Base-by-base conservation (phyloP, 2,113 vertebrate species). In the Oryzias curvinotus region DNA sequence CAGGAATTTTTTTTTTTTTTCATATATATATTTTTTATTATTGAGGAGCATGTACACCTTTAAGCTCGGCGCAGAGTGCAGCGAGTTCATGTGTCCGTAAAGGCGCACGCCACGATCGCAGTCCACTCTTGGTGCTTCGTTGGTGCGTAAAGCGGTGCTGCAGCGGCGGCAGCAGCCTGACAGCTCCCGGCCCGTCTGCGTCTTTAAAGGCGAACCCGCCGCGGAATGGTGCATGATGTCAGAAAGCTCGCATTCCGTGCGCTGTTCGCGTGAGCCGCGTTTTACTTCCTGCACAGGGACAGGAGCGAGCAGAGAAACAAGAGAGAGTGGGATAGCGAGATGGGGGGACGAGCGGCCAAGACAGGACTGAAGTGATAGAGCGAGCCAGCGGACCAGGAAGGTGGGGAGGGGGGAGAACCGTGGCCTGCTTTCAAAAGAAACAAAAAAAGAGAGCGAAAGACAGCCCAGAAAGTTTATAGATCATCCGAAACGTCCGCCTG, bases 241-340 rank as follows among this genome's bases (percentile, higher is more conserved):
- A 89, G 87, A 74, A 77, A 62, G 81, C 84, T 62, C 52, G 75
- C 83, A 79, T 79, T 84, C 88, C 70, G 89, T 84, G 70, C 62
- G 79, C 77, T 68, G 87, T 88, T 79, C 89, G 79, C 85, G 88
- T 90, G 89, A 92, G 90, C 86, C 46, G 76, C 82, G 86, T 85
- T 90, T 44, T 90, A 92, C 92, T 93, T 93, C 91, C 91, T 92
- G 90, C 84, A 89, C 66, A 85, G 78, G 84, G 81, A 86, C 82
- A 88, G 78, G 81, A 75, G 81, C 82, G 87, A 73, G 57, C 78
- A 85, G 68, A 77, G 82, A 67, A 60, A 62, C 36, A 5, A 71
- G 77, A 78, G 73, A 68, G 86, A 71, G 76, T 64, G 79, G 65
- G 65, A 84, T 73, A 73, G 69, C 65, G 67, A 78, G 81, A 81